Percentiles rank a stretch among this genome's conserved stretches.
phyloP scores from a whole-genome alignment of 2,113 vertebrate genomes.

The Jaculus jaculus region DNA sequence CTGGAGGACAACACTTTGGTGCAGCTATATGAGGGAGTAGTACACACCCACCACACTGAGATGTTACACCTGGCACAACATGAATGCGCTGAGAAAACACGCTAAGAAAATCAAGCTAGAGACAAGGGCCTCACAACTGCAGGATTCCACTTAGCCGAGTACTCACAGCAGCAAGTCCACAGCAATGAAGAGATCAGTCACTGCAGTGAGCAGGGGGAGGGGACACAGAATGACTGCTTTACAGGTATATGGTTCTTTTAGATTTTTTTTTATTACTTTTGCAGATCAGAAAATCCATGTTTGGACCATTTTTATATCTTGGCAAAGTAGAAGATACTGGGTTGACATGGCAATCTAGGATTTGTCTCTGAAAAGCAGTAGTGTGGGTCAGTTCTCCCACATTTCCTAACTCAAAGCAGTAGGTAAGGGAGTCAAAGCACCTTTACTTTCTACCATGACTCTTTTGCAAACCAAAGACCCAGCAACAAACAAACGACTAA shows the following conservation, averaged over 20 bases:
- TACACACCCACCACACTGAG: neutral
- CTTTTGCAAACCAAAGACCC: slow-evolving; percentile 27
- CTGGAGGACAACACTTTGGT: neutral
- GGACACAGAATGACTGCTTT: neutral
- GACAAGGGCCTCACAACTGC: neutral
- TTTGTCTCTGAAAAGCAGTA: slow-evolving; percentile 12
- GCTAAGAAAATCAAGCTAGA: neutral
- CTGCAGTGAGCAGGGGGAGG: neutral
- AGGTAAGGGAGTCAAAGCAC: slow-evolving; percentile 17
- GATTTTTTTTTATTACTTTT: neutral
- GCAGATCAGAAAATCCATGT: neutral
- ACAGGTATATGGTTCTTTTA: neutral
- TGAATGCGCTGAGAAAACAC: neutral
- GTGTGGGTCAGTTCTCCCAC: neutral
- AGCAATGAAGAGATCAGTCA: neutral
- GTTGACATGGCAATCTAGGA: slow-evolving; percentile 20
- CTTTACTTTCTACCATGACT: slow-evolving; percentile 16
- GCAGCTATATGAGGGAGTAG: neutral
- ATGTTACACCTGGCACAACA: neutral
- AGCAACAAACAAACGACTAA: slow-evolving; percentile 22
- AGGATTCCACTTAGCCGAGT: neutral
- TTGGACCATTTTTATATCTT: neutral
- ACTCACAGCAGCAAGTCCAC: neutral
- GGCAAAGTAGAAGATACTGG: neutral
- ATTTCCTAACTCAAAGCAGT: slow-evolving; percentile 21